phyloP scores from a whole-genome alignment of 1,140 invertebrate genomes.

The Drosophila ficusphila region DNA sequence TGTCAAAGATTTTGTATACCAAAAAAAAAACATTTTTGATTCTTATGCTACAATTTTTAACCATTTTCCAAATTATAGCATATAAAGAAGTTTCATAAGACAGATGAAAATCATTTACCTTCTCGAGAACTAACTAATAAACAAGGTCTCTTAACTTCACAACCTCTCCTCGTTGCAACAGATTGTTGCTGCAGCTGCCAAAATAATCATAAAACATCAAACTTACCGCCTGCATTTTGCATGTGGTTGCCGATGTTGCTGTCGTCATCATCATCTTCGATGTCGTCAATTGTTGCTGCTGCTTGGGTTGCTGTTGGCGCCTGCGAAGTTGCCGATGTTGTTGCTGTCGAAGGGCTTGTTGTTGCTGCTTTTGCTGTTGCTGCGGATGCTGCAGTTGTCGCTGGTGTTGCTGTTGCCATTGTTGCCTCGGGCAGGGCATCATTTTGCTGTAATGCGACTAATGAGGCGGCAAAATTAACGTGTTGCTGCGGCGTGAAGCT shows the following conservation, averaged over 20 bases:
- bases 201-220: conserved; percentile 60
- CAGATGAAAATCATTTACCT: too few relatives aligned
- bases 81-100: too few relatives aligned
- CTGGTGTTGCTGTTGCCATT: conserved; percentile 28
- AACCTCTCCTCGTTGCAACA: conserved; percentile 19
- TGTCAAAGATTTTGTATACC: too few relatives aligned
- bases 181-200: conserved; percentile 28
- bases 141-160: neutral
- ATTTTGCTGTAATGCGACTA: conserved; percentile 79
- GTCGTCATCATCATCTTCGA: conserved; percentile 29
- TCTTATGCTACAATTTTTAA: too few relatives aligned
- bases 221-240: conserved; percentile 75
- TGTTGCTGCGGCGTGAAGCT: conserved; percentile 73
- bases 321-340: conserved; percentile 46
- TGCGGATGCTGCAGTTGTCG: conserved; percentile 33
- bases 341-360: conserved; percentile 18
- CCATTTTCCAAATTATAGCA: too few relatives aligned
- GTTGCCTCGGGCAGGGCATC: conserved; percentile 64
- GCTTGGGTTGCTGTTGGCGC: conserved; percentile 45
- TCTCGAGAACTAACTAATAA: too few relatives aligned
- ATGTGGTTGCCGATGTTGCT: conserved; percentile 59
- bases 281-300: conserved; percentile 36
- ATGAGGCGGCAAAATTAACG: conserved; percentile 81
- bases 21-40: too few relatives aligned
- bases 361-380: conserved; percentile 18